Percentiles rank a stretch among this genome's conserved stretches.
Evolutionary conservation across 2,797 vertebrate genomes (phyloP).

Genomic region (Dallia pectoralis): DNA sequence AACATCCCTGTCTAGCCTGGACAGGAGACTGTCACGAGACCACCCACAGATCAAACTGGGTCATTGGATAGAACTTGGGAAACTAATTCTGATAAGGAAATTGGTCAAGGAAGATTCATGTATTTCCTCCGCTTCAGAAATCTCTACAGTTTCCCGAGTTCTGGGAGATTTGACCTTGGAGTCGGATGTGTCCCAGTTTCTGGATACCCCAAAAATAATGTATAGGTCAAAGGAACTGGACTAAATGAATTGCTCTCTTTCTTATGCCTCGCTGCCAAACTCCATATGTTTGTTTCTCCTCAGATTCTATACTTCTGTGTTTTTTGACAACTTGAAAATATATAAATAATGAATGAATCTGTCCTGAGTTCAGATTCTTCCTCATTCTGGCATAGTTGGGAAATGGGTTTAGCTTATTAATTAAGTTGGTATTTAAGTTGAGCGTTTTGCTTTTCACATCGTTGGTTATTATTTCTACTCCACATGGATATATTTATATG

Average conservation of each 20-base stretch:
- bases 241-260: background rate
- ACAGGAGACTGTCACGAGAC: conserved; percentile 35
- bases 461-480: too few species aligned
- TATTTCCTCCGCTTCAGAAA: conserved; percentile 27
- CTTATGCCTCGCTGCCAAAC: background rate
- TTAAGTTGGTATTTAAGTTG: too few species aligned
- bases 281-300: conserved; percentile 24
- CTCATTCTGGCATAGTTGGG: too few species aligned
- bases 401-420: too few species aligned
- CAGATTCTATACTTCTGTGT: conserved; percentile 9
- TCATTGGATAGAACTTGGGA: conserved; percentile 15
- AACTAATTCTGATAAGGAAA: conserved; percentile 20
- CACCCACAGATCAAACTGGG: conserved; percentile 46
- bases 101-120: conserved; percentile 21
- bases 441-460: too few species aligned
- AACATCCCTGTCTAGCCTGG: conserved; percentile 29
- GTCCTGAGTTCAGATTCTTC: conserved; percentile 1
- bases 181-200: conserved; percentile 3
- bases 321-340: conserved; percentile 21
- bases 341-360: conserved; percentile 24
- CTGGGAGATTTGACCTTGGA: background rate
- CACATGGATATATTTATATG: too few species aligned
- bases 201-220: conserved; percentile 4
- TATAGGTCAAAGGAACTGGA: background rate
- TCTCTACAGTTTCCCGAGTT: background rate